phyloP scores from a whole-genome alignment of 1,140 invertebrate species.

The Dufourea novaeangliae region DNA sequence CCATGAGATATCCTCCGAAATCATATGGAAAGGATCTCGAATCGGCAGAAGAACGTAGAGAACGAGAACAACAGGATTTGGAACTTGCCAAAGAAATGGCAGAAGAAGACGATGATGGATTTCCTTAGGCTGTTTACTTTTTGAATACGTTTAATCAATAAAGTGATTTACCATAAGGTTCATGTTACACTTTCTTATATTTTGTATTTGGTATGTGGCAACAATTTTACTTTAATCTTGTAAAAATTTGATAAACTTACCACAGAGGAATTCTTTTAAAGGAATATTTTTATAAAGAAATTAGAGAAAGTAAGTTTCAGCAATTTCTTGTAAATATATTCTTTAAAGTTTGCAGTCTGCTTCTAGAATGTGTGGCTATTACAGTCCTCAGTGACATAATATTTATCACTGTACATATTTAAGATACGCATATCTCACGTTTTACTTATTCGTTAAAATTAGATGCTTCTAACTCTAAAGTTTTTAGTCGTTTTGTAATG shows the following conservation, averaged over 20 bases:
- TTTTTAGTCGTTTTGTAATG: not conserved
- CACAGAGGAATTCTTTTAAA: not conserved
- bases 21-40: slow-evolving; percentile 99
- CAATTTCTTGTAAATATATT: slow-evolving; percentile 10
- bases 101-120: slow-evolving; percentile 98
- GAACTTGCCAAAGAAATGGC: slow-evolving; percentile 99
- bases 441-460: not conserved
- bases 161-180: slow-evolving; percentile 2
- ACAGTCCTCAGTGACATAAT: not conserved
- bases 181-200: slow-evolving; percentile 14
- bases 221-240: not conserved
- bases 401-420: slow-evolving; percentile 11
- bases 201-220: not conserved
- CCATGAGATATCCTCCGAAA: slow-evolving; percentile 99
- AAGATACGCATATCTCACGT: not conserved
- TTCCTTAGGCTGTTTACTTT: slow-evolving; percentile 81
- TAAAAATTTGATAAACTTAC: not conserved
- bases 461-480: not conserved
- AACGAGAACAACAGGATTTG: slow-evolving; percentile 98
- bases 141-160: slow-evolving; percentile 23
- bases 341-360: not conserved
- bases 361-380: not conserved
- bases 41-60: slow-evolving; percentile 97
- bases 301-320: not conserved
- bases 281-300: not conserved